Percentiles rank a stretch among this genome's conserved stretches.
phyloP scores from a whole-genome alignment of 2,888 invertebrate species.

The Zaprionus obscuricornis region DNA sequence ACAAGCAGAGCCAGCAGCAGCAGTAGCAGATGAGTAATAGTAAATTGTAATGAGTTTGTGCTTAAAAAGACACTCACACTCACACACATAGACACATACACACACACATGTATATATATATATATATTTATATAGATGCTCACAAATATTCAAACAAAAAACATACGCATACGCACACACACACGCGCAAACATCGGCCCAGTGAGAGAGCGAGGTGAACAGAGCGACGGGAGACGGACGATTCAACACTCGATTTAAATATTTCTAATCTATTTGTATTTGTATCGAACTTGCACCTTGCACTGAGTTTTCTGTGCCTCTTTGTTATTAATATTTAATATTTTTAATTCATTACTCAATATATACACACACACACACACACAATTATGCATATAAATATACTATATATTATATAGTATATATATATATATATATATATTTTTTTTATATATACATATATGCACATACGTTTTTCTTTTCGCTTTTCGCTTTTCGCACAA shows the following conservation, averaged over 20 bases:
- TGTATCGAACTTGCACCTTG: constrained; percentile 57
- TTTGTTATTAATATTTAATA: constrained; percentile 50
- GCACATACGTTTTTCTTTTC: constrained; percentile 59
- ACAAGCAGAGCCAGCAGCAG: constrained; percentile 13
- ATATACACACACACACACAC: constrained; percentile 16
- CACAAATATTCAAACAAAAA: no score
- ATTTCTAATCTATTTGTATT: constrained; percentile 56
- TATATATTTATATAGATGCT: no score
- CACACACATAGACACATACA: constrained; percentile 11
- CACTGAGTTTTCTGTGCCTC: constrained; percentile 40
- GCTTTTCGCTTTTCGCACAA: constrained; percentile 70
- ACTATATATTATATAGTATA: no score
- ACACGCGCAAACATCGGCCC: no score
- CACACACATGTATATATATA: no score
- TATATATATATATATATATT: constrained; percentile 6
- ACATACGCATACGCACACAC: constrained; percentile 17
- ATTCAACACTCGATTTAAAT: constrained; percentile 54
- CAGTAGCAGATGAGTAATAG: constrained; percentile 54
- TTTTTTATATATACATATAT: constrained; percentile 27
- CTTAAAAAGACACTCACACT: constrained; percentile 51
- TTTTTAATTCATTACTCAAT: constrained; percentile 68
- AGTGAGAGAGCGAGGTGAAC: constrained; percentile 20
- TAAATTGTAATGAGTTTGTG: constrained; percentile 63
- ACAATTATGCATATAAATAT: no score
- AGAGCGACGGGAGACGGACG: no score